Percentiles rank a stretch among this genome's conserved stretches.
phyloP scores from a whole-genome alignment of 2,797 vertebrate genomes.

The Phoebastria nigripes region DNA sequence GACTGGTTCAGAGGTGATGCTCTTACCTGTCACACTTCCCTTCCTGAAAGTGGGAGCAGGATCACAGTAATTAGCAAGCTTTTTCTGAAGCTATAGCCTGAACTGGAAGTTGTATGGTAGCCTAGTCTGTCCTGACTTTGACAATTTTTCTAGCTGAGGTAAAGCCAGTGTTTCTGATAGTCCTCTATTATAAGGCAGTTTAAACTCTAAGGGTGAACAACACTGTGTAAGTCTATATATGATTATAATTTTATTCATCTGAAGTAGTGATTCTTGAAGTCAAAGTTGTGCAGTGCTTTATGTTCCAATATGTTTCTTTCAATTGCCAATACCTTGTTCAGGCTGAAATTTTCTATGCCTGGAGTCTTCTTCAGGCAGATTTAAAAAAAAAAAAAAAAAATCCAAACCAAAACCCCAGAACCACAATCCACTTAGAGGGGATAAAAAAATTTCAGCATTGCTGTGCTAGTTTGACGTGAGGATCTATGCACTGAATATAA shows the following conservation, averaged over 20 bases:
- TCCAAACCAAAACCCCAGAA: not conserved
- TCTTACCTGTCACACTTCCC: not conserved
- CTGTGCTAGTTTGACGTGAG: not conserved
- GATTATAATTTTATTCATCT: not conserved
- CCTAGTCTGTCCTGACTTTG: not conserved
- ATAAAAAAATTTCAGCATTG: not conserved
- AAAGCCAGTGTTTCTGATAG: not conserved
- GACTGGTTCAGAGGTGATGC: not conserved
- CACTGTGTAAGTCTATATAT: not conserved
- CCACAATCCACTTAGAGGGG: not conserved
- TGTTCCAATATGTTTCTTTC: not conserved
- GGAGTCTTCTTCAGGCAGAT: not conserved
- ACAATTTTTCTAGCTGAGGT: not conserved
- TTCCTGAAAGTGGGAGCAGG: not conserved
- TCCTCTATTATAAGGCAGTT: not conserved
- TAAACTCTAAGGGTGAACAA: not conserved
- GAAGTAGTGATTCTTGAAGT: not conserved
- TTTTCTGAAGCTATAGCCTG: not conserved
- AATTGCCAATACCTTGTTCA: not conserved
- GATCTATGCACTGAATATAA: not conserved
- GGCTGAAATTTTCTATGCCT: not conserved
- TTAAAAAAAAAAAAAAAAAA: not conserved
- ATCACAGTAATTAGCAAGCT: not conserved
- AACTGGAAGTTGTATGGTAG: not conserved
- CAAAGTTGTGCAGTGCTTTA: not conserved